Percentiles rank a stretch among this genome's conserved stretches.
These are phyloP conservation scores for Coranthus polyacanthus DNA, from an alignment of 2,797 vertebrate species.

Conservation along the genomic window DNA sequence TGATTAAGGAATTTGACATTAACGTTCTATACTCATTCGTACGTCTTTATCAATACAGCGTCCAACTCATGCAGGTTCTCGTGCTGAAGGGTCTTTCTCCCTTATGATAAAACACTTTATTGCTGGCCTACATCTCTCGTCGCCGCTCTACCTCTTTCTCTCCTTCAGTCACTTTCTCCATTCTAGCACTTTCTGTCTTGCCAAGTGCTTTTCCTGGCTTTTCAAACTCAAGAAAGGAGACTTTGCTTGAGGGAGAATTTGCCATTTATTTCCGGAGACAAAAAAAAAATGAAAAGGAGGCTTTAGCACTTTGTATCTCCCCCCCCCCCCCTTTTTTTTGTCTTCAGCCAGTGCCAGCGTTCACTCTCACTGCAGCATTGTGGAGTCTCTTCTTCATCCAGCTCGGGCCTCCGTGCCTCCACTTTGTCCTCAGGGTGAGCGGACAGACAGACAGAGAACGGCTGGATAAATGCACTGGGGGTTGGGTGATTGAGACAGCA, in stretches of 20 bases:
- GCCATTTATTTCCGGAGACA: slow-evolving; percentile 78
- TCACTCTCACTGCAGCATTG: slow-evolving; percentile 58
- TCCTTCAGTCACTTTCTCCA: slow-evolving; percentile 13
- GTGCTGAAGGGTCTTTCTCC: slow-evolving; percentile 68
- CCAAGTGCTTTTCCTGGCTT: slow-evolving; percentile 68
- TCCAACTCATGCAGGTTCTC: slow-evolving; percentile 57
- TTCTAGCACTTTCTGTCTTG: slow-evolving; percentile 54
- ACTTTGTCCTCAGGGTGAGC: slow-evolving; percentile 67
- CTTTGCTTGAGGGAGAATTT: slow-evolving; percentile 78
- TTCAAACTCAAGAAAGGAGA: slow-evolving; percentile 68
- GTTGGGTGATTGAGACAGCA: slow-evolving; percentile 44
- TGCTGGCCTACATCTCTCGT: slow-evolving; percentile 69
- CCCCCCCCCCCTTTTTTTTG: slow-evolving; percentile 49
- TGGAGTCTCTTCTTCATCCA: slow-evolving; percentile 63
- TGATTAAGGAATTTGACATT: slow-evolving; percentile 56
- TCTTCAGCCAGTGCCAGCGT: slow-evolving; percentile 66
- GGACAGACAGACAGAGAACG: slow-evolving; percentile 26
- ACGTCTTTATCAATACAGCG: slow-evolving; percentile 52
- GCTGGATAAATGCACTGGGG: slow-evolving; percentile 59
- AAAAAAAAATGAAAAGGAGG: slow-evolving; percentile 62
- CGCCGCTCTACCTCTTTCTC: slow-evolving; percentile 49
- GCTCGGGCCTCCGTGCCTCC: slow-evolving; percentile 59
- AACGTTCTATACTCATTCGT: slow-evolving; percentile 49
- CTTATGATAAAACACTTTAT: slow-evolving; percentile 63
- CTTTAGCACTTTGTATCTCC: slow-evolving; percentile 68